phyloP scores from a whole-genome alignment of 2,888 invertebrate genomes.

The Germaria angustata region DNA sequence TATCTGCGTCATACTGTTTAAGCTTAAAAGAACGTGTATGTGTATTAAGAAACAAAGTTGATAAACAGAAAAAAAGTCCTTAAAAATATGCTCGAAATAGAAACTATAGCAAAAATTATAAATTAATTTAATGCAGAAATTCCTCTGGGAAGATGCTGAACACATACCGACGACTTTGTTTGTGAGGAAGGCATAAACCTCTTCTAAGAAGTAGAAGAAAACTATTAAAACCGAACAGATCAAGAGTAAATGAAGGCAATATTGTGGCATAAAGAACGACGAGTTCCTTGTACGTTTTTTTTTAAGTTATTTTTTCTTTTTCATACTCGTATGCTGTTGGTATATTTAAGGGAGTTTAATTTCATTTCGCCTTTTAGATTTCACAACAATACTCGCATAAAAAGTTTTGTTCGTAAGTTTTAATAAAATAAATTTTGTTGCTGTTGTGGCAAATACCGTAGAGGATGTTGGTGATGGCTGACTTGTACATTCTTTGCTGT shows the following conservation, averaged over 20 bases:
- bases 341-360: conserved; percentile 33
- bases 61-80: conserved; percentile 49
- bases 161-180: background rate
- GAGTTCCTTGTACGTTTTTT: conserved; percentile 11
- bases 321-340: background rate
- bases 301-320: background rate
- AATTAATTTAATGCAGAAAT: conserved; percentile 69
- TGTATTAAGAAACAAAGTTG: conserved; percentile 23
- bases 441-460: background rate
- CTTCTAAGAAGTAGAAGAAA: conserved; percentile 18
- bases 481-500: background rate
- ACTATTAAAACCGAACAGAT: background rate
- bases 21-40: background rate
- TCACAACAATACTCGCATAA: conserved; percentile 4
- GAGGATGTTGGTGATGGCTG: background rate
- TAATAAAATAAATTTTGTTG: conserved; percentile 42
- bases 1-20: background rate
- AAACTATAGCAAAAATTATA: conserved; percentile 59
- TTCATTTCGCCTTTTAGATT: background rate
- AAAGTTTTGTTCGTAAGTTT: conserved; percentile 35
- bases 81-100: background rate
- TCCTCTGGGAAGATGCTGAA: conserved; percentile 58
- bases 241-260: conserved; percentile 21
- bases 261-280: conserved; percentile 30
- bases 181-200: conserved; percentile 16